Conservation (phyloP, 2,888 invertebrate species). For the Cordilura impudica region DNA sequence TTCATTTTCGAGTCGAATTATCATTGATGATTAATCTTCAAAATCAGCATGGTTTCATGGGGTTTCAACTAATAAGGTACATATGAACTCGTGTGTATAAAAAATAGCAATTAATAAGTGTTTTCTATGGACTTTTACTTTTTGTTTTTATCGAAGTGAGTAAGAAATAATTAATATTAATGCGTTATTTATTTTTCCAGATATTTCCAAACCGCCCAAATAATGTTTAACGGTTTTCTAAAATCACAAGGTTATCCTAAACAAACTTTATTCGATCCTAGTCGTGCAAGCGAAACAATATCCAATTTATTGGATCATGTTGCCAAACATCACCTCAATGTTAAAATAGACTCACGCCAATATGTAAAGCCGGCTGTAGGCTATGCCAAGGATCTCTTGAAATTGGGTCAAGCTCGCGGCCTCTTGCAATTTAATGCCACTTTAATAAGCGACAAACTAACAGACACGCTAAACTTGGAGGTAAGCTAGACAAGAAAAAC, state of each 20-base stretch:
- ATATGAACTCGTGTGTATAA: no score
- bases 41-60: no score
- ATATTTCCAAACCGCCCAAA: slow-evolving; percentile 84
- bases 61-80: no score
- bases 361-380: slow-evolving; percentile 88
- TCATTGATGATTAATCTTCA: no score
- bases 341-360: slow-evolving; percentile 84
- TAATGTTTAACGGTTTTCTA: slow-evolving; percentile 86
- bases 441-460: slow-evolving; percentile 86
- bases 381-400: slow-evolving; percentile 85
- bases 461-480: slow-evolving; percentile 89
- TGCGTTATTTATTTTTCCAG: slow-evolving; percentile 75
- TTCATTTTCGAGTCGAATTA: no score
- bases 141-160: no score
- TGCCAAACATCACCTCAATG: slow-evolving; percentile 84
- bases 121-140: no score
- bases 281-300: slow-evolving; percentile 84
- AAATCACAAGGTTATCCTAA: slow-evolving; percentile 88
- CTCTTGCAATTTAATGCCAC: slow-evolving; percentile 84
- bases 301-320: slow-evolving; percentile 84
- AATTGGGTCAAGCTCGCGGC: slow-evolving; percentile 84
- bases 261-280: slow-evolving; percentile 83
- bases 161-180: slow-evolving; percentile 22
- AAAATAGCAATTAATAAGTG: no score
- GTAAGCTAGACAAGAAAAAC: slow-evolving; percentile 66